Base-by-base conservation (phyloP, 1,140 invertebrate species). In the Sycobia sp. region DNA sequence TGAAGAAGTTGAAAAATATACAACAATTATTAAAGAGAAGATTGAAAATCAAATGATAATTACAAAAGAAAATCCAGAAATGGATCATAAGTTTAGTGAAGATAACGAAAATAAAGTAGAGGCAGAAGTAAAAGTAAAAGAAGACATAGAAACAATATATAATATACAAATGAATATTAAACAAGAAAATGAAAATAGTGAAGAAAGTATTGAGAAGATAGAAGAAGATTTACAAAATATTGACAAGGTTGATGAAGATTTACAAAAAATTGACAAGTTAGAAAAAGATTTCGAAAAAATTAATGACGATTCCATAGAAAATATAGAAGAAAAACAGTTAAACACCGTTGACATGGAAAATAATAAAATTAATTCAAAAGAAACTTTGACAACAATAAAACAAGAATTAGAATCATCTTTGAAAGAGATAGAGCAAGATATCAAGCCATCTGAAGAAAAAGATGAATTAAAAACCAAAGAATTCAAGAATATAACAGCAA, bases 281-380 rank as follows among this genome's bases (percentile, higher is more conserved):
- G 34, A 54, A 44, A 39, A 18, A 27, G 25, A 18, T 14, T 11
- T 20, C 18, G 44, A 54, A 10, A 25, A 25, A 38, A 49, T 38
- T 20, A 44, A 8, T 14, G 68, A 70, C 7, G 66, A 69, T 38
- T 18, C 13, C 13, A 47, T 36, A 50, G 57, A 60, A 39, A 13
- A 34, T 25, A 39, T 7, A 11, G 34, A 39, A 39, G 3, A 13
- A 14, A 20, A 27, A 25, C 1, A 13, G 9, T 16, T 16, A 32
- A 32, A 14, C 18, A 27, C 16, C 3, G 32, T 18, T 50, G 25
- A 29, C 7, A 29, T 3, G 22, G 13, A 49, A 23, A 44, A 23
- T n/a, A 29, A 29, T 27, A 4, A 27, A 18, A 49, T n/a, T 10
- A 23, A 22, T 2, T 4, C 20, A 44, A 20, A 44, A 49, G n/a